Conservation (phyloP, 2,888 invertebrate species). For the Bursaphelenchus okinawaensis region DNA sequence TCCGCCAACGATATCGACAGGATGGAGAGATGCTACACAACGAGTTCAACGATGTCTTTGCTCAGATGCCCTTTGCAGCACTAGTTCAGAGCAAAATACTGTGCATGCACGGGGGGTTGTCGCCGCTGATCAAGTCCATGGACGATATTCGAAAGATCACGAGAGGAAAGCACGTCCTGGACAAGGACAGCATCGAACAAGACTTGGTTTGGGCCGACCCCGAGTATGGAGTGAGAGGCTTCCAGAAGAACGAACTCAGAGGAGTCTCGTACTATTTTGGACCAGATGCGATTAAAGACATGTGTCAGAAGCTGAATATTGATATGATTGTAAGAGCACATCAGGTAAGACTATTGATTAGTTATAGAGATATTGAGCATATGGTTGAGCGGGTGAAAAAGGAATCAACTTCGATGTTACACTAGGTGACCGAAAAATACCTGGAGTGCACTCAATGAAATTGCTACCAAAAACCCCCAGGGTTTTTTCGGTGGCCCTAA, state of each 20-base stretch:
- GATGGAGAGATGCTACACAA: slow-evolving; percentile 25
- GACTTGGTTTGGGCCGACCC: slow-evolving; percentile 47
- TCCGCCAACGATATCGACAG: slow-evolving; percentile 24
- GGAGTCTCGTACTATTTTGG: slow-evolving; percentile 38
- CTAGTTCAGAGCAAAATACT: slow-evolving; percentile 35
- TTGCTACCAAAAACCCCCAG: too few species aligned
- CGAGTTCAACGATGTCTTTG: slow-evolving; percentile 45
- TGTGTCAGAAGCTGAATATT: slow-evolving; percentile 21
- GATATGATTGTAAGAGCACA: slow-evolving; percentile 28
- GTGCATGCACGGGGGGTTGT: slow-evolving; percentile 45
- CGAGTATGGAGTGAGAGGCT: slow-evolving; percentile 34
- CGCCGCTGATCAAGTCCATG: slow-evolving; percentile 33
- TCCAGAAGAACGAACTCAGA: slow-evolving; percentile 33
- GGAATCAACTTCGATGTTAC: too few species aligned
- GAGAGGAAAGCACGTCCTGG: slow-evolving; percentile 18
- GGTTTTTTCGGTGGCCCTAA: too few species aligned
- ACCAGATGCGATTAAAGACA: slow-evolving; percentile 28
- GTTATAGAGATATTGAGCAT: background rate
- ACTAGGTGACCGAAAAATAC: too few species aligned
- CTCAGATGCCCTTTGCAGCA: slow-evolving; percentile 44
- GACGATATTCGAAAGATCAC: slow-evolving; percentile 41
- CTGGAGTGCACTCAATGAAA: too few species aligned
- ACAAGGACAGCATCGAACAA: slow-evolving; percentile 12
- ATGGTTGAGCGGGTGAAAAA: too few species aligned
- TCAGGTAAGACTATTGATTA: slow-evolving; percentile 5